Base-by-base conservation (phyloP, 2,888 invertebrate species). In the Drosophila sordidapex region DNA sequence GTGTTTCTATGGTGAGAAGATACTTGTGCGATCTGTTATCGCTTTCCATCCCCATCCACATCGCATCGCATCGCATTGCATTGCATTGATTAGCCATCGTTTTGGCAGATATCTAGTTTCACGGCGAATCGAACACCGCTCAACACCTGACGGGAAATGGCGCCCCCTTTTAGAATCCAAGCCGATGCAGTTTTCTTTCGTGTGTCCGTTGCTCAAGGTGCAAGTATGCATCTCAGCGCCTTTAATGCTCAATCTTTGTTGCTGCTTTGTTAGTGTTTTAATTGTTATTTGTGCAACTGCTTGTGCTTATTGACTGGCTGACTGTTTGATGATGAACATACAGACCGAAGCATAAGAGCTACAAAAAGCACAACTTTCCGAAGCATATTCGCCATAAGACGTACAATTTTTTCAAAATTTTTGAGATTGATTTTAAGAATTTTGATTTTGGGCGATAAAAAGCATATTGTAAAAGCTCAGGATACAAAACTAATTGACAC, bases 91-190 rank as follows among this genome's bases (percentile, higher is more conserved):
- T 87, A 82, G 85, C 74, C 63, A 40, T 46, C 56, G 63, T 49
- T 48, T 35, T 43, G 43, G 54, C 46, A 52, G 48, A 51, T 62
- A 63, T 74, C 65, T 31, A 27, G 49, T 70, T 79, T 59, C 78
- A 65, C 21, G 31, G 43, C 49, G 64, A 76, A 79, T 85, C 70
- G 69, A 57, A 74, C 52, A 74, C 70, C 64, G 61, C 36, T 57
- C 68, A 65, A 79, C 86, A 84, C 82, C 85, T 81, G 83, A 87
- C 83, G 85, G 84, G 87, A 84, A 81, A 73, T 76, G 54, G 57
- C 27, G 38, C 46, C 40, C 18, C 56, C 40, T 13, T 33, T 33
- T 48, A 1, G 15, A 25, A 46, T 15, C 15, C 15, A 15, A 46
- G 36, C 40, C 29, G 56, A 48, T 56, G 60, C 64, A 66, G 66